Base-by-base conservation (phyloP, 1,140 invertebrate genomes). In the Drosophila melanica region DNA sequence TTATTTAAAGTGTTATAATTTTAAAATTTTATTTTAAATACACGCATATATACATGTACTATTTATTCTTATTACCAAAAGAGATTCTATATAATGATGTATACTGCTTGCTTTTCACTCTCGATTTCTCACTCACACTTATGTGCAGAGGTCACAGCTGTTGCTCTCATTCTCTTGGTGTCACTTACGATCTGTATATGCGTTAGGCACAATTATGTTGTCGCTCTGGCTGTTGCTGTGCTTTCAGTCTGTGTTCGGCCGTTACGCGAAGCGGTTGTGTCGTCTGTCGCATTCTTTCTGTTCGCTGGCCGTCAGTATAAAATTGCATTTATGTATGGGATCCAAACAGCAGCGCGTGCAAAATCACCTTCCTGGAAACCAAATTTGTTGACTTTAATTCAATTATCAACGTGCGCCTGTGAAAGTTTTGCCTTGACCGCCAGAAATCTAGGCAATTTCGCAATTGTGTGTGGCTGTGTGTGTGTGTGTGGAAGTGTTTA, bases 231-330 rank as follows among this genome's bases (percentile, higher is more conserved):
- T 44, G 60, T 14, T 10, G 33, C 44, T 53, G 62, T 57, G 47
- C 47, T 73, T 77, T 80, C 64, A 80, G 75, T 85, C 63, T 58
- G 58, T 68, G 77, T 14, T 72, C 55, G 57, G 65, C 78, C 75
- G 78, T 87, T 86, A 75, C 44, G 27, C 55, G 47, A 42, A 55
- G 57, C 68, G 75, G 82, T 86, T 76, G 79, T 81, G 66, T 57
- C 48, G 6, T 37, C 37, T 64, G 18, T 44, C 33, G 27, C 8
- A 18, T 8, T 42, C 20, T 39, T 37, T n/a, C 33, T 71, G 33
- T 54, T 55, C 18, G 53, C 48, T 53, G 44, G 33, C 33, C 58
- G 62, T 27, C 27, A 27, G 27, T 62, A 47, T 45, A 48, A 69
- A 81, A 69, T 77, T 81, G 73, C 68, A 80, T 64, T 71, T 64